phyloP scores from a whole-genome alignment of 2,797 vertebrate species.

The Menidia menidia region DNA sequence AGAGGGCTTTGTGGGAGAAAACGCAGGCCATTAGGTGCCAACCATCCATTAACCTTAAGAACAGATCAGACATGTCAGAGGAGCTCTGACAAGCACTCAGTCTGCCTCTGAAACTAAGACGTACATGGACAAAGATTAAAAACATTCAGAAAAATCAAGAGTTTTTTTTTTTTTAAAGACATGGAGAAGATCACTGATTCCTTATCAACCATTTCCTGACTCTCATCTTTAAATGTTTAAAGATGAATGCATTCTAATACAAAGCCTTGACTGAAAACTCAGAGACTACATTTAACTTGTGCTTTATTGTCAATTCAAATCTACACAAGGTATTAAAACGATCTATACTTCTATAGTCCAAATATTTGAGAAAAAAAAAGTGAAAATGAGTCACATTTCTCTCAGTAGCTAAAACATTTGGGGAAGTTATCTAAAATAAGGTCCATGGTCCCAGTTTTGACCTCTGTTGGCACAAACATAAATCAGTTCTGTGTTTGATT shows the following conservation, averaged over 20 bases:
- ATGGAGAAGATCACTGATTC: neutral
- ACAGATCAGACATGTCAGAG: neutral
- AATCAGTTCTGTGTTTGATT: too few species aligned
- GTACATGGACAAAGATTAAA: neutral
- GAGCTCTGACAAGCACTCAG: neutral
- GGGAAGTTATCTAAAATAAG: too few species aligned
- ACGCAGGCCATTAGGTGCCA: neutral
- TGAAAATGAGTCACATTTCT: too few species aligned
- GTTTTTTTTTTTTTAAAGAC: neutral
- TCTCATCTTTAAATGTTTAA: neutral
- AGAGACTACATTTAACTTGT: neutral
- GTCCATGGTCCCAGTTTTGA: too few species aligned
- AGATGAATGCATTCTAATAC: neutral
- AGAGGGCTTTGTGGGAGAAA: neutral
- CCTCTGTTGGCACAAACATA: too few species aligned
- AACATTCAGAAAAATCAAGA: neutral
- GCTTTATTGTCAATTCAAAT: neutral
- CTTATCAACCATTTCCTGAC: neutral
- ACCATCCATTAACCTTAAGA: neutral
- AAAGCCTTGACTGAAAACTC: neutral
- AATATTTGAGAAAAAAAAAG: too few species aligned
- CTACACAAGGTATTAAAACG: too few species aligned
- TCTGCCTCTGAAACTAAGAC: neutral
- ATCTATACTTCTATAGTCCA: too few species aligned
- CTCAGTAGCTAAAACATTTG: too few species aligned